A percentile compares a stretch with the other conserved stretches of the same genome.
phyloP scores from a whole-genome alignment of 2,797 vertebrate genomes.

The Hafferia zeledoni region DNA sequence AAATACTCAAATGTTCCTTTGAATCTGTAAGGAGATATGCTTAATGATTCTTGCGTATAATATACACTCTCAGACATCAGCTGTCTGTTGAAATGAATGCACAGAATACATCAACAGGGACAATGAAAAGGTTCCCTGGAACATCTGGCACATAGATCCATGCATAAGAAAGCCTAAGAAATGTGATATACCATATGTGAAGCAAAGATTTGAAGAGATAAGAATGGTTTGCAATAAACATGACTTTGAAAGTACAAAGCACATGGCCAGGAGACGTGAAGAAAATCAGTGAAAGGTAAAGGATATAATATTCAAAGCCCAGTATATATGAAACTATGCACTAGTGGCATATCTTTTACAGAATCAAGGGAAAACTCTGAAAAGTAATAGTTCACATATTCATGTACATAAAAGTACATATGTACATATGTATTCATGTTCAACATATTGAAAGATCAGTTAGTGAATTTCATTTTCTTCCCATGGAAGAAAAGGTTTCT shows the following conservation, averaged over 20 bases:
- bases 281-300: not conserved
- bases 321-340: not conserved
- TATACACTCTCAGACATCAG: not conserved
- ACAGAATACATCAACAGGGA: not conserved
- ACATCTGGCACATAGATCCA: constrained; percentile 2
- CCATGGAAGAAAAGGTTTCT: not conserved
- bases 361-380: not conserved
- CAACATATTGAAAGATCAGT: not conserved
- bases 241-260: not conserved
- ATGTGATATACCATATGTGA: constrained; percentile 7
- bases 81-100: not conserved
- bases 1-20: not conserved
- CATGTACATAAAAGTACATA: not conserved
- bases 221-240: not conserved
- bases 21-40: not conserved
- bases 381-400: not conserved
- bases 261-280: not conserved
- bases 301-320: not conserved
- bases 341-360: not conserved
- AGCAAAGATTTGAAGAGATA: constrained; percentile 12
- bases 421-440: not conserved
- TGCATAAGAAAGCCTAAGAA: not conserved
- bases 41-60: not conserved
- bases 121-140: not conserved
- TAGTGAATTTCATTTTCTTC: not conserved